Conservation (phyloP, 1,140 invertebrate species). For the Drosophila nasuta region DNA sequence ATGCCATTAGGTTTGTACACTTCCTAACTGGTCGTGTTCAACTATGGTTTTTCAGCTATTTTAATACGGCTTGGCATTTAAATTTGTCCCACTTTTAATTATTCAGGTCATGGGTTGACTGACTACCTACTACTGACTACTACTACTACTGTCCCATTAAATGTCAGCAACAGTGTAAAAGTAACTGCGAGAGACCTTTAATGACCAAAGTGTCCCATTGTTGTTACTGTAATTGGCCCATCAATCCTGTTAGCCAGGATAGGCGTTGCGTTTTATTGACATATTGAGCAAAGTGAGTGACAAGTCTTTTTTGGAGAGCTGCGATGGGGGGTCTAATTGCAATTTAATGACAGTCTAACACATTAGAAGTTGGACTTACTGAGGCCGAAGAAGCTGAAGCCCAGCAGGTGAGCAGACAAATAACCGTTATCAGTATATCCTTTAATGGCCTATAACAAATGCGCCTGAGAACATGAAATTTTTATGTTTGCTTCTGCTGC, state of each 20-base stretch:
- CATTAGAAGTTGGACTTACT: constrained; percentile 5
- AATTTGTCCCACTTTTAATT: constrained; percentile 37
- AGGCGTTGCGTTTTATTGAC: constrained; percentile 50
- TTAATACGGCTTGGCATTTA: constrained; percentile 32
- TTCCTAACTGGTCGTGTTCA: constrained; percentile 2
- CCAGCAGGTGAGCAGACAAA: constrained; percentile 17
- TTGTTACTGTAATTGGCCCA: constrained; percentile 45
- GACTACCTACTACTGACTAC: not conserved
- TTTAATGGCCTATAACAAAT: constrained; percentile 11
- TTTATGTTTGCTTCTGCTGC: not conserved
- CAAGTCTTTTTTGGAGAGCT: constrained; percentile 25
- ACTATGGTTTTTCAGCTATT: not conserved
- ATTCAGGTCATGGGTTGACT: constrained; percentile 21
- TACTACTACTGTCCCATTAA: constrained; percentile 1
- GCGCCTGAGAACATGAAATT: not conserved
- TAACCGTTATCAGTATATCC: constrained; percentile 17
- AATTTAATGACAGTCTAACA: constrained; percentile 41
- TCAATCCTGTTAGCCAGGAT: constrained; percentile 29
- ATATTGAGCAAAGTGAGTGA: constrained; percentile 47
- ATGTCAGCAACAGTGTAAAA: not conserved
- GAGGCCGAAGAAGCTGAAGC: no score
- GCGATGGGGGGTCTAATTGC: constrained; percentile 39
- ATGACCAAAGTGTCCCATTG: constrained; percentile 10
- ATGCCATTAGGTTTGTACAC: constrained; percentile 63
- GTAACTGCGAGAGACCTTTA: constrained; percentile 45